Percentiles rank a stretch among this genome's conserved stretches.
These are phyloP conservation scores for Machimus atricapillus DNA, from an alignment of 2,888 invertebrate species.

Conservation along the genomic window DNA sequence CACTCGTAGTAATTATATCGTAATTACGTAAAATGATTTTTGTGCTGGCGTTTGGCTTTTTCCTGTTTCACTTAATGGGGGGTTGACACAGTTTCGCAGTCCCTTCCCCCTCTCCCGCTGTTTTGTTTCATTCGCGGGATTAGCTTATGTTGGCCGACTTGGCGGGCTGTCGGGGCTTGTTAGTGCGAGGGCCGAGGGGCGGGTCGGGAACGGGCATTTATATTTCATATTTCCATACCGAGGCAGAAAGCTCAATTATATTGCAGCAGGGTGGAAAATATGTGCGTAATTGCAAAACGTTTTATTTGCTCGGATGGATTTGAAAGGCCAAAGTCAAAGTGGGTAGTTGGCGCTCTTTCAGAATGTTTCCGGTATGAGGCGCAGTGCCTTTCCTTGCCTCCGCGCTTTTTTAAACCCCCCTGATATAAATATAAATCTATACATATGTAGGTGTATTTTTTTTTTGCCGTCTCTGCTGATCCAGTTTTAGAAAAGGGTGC, in stretches of 20 bases:
- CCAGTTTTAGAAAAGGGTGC: neutral
- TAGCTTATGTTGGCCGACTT: neutral
- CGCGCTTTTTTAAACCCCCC: neutral
- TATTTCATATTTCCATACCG: neutral
- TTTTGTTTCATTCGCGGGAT: neutral
- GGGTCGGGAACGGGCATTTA: neutral
- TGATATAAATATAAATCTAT: neutral
- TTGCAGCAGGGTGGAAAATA: neutral
- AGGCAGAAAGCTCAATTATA: neutral
- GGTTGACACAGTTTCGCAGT: neutral
- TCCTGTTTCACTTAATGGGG: neutral
- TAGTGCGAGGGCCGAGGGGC: neutral
- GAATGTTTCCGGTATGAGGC: neutral
- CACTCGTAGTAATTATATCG: neutral
- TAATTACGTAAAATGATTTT: neutral
- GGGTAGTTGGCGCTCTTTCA: neutral
- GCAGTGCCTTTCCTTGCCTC: neutral
- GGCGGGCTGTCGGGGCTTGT: neutral
- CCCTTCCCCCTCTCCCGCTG: neutral
- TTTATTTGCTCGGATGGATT: neutral
- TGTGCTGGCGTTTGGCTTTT: neutral
- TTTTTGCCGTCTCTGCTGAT: neutral
- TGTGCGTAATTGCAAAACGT: constrained; percentile 14
- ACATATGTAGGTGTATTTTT: neutral
- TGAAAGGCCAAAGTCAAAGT: neutral